Percentiles rank a stretch among this genome's conserved stretches.
Evolutionary conservation across 2,113 vertebrate genomes (phyloP).

Genomic region (Gymnocephalus cernua): DNA sequence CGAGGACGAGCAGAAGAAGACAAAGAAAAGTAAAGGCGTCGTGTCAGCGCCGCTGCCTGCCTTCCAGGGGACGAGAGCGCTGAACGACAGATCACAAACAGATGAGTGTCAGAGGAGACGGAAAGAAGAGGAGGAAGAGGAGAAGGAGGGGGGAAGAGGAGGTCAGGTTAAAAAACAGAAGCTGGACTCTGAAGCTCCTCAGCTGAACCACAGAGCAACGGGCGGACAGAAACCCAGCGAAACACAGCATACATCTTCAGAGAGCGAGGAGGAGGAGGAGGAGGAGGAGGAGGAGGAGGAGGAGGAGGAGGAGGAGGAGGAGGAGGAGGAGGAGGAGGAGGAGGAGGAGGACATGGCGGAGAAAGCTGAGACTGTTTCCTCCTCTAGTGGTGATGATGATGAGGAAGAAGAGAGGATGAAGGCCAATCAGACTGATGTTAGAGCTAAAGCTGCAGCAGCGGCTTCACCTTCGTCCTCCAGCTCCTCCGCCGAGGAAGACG

Average conservation of each 20-base stretch:
- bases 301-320: background rate
- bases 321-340: background rate
- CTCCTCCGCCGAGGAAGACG: constrained; percentile 41
- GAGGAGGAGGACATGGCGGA: background rate
- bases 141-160: constrained; percentile 12
- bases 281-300: background rate
- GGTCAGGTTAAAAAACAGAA: constrained; percentile 26
- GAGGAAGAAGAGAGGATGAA: constrained; percentile 13
- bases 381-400: constrained; percentile 38
- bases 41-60: constrained; percentile 77
- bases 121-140: constrained; percentile 15
- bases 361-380: constrained; percentile 5
- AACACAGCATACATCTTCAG: constrained; percentile 3
- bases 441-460: constrained; percentile 2
- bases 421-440: background rate
- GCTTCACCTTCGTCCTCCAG: constrained; percentile 29
- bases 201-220: background rate
- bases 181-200: background rate
- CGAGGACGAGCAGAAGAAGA: constrained; percentile 66
- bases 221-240: background rate
- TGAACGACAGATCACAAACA: constrained; percentile 48
- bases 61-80: constrained; percentile 86
- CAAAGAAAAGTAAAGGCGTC: constrained; percentile 57
- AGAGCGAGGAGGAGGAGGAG: constrained; percentile 26
- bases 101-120: background rate